Evolutionary conservation across 2,113 vertebrate species (phyloP).

Genomic region (Myotis davidii): DNA sequence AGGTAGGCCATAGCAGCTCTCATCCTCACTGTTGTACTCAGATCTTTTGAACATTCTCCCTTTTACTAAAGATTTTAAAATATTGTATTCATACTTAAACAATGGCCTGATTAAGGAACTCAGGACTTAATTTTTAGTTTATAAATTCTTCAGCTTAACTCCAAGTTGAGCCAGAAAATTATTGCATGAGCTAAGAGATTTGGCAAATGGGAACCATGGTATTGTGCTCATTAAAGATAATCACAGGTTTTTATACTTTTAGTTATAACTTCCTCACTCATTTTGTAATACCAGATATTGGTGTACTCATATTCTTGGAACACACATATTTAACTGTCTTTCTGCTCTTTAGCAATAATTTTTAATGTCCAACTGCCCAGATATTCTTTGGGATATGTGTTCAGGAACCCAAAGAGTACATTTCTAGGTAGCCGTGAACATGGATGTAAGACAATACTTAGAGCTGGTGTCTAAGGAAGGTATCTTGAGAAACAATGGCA

Average conservation of each 20-base stretch:
- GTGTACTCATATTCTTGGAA: not conserved
- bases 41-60: not conserved
- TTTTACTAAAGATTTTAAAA: not conserved
- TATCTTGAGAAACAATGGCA: not conserved
- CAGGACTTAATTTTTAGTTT: slow-evolving; percentile 6
- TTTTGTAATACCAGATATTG: not conserved
- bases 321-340: slow-evolving; percentile 10
- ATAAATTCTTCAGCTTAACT: slow-evolving; percentile 8
- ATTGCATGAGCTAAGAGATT: not conserved
- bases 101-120: not conserved
- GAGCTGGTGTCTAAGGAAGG: not conserved
- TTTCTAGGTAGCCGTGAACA: not conserved
- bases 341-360: slow-evolving; percentile 28
- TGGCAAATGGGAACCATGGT: not conserved
- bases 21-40: not conserved
- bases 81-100: not conserved
- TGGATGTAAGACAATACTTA: not conserved
- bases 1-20: not conserved
- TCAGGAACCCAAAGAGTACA: not conserved
- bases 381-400: not conserved
- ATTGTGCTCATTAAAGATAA: not conserved
- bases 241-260: not conserved
- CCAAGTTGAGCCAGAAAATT: not conserved
- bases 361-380: not conserved
- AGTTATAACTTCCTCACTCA: not conserved